Evolutionary conservation across 35 echinoderm and acorn worm genomes (phyloP).

Genomic region (Apostichopus californicus): DNA sequence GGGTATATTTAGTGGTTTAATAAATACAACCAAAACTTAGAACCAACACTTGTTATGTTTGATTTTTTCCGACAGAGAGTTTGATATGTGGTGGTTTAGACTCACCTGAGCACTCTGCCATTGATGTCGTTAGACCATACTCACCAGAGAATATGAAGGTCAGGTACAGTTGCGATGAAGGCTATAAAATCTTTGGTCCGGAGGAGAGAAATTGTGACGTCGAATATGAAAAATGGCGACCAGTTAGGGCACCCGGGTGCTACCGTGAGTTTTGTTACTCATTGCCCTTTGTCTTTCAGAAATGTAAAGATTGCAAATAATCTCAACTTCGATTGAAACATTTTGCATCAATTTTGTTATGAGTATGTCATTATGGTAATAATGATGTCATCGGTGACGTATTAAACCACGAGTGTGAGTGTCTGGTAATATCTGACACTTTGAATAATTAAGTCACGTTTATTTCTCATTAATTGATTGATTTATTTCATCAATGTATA

Average conservation of each 20-base stretch:
- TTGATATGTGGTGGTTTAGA: constrained; percentile 81
- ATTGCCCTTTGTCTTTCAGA: neutral
- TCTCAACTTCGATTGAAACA: too few species aligned
- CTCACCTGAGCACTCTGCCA: constrained; percentile 67
- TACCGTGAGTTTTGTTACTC: constrained; percentile 68
- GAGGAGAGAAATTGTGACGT: constrained; percentile 68
- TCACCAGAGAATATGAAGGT: constrained; percentile 75
- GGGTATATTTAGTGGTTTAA: too few species aligned
- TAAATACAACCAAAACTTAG: too few species aligned
- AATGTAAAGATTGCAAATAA: too few species aligned
- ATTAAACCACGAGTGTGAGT: too few species aligned
- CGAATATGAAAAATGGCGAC: constrained; percentile 82
- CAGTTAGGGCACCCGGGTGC: constrained; percentile 64
- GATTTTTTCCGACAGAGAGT: constrained; percentile 66
- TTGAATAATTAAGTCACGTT: too few species aligned
- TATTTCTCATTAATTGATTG: too few species aligned
- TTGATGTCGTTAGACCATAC: constrained; percentile 59
- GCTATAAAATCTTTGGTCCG: constrained; percentile 79
- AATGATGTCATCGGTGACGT: too few species aligned
- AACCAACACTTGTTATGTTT: neutral
- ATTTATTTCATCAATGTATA: too few species aligned
- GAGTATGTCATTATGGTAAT: too few species aligned
- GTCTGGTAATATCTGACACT: too few species aligned
- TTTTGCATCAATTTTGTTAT: too few species aligned
- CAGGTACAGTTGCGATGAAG: constrained; percentile 81